Evolutionary conservation across 2,113 vertebrate species (phyloP), one percentile per base, ranked within the genome.

Genomic region (Baryphthengus martii): DNA sequence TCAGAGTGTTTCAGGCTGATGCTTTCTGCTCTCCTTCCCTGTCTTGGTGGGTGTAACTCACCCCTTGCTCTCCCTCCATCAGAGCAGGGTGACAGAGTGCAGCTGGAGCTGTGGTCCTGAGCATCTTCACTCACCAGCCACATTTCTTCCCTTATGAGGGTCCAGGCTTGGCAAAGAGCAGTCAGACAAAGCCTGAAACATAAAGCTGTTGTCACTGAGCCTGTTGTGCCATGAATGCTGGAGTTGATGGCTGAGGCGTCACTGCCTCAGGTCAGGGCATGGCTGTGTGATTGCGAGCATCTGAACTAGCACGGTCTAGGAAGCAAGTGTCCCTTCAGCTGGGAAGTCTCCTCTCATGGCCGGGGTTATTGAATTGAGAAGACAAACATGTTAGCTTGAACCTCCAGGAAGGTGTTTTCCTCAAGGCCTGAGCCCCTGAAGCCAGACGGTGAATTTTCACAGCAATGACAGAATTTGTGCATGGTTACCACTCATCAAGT

Each of bases 201-300:
- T 17, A 33, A 33, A 65, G 44, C 17, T 81, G 19, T 44, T 91
- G 39, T 65, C 6, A 0, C 49, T 72, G 62, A 68, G 53, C 53
- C 47, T 1, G 0, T 42, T 1, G 1, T 52, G 53, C 19, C 35
- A 33, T 1, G 7, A 77, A 31, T 84, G 31, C 20, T 79, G 76
- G 67, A 83, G 56, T 37, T 76, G 49, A 37, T 25, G 63, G 35
- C 24, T 19, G 40, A 77, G 35, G 17, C 39, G 49, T 23, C 24
- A 18, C 35, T 53, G 49, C 44, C 11, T 65, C 40, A 26, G 4
- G 10, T 74, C 39, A 35, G 53, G 33, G 85, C 33, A 68, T 14
- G 39, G 39, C 1, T 18, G 29, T 0, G 2, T 82, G 2, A 19
- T 7, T 72, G 29, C 0, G 1, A 56, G 33, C 0, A 1, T 6